These are phyloP conservation scores for Ophion slaviceki DNA, from an alignment of 2,888 invertebrate genomes.

Conservation along the genomic window DNA sequence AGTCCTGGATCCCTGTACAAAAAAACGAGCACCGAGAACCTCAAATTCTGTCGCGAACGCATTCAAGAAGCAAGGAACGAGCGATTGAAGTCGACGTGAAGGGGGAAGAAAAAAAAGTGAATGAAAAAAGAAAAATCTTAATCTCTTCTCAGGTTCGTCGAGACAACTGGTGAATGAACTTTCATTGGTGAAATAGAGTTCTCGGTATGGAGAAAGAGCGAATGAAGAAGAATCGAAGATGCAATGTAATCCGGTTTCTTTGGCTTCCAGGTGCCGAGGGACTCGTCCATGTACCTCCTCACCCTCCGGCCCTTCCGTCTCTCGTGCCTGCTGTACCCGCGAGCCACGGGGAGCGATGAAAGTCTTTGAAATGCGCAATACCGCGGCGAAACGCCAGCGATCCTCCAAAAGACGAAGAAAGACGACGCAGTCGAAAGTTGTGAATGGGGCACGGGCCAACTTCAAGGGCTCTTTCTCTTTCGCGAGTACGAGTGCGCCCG, in stretches of 20 bases:
- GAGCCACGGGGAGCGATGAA: slow-evolving; percentile 23
- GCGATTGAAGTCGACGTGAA: not conserved
- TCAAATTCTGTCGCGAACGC: no score
- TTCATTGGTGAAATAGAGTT: slow-evolving; percentile 36
- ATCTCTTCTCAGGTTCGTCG: not conserved
- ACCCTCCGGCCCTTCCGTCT: slow-evolving; percentile 21
- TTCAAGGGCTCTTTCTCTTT: slow-evolving; percentile 3
- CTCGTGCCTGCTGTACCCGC: not conserved
- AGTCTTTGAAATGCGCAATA: slow-evolving; percentile 40
- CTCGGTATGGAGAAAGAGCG: slow-evolving; percentile 35
- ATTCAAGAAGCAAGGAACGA: no score
- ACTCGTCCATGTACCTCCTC: slow-evolving; percentile 29
- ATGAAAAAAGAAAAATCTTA: not conserved
- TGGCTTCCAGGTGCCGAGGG: slow-evolving; percentile 44
- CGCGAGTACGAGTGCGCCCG: not conserved
- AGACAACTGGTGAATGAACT: slow-evolving; percentile 61
- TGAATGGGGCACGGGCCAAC: slow-evolving; percentile 44
- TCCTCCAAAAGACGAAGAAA: slow-evolving; percentile 9
- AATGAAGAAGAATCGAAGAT: slow-evolving; percentile 54
- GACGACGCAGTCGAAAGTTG: slow-evolving; percentile 46
- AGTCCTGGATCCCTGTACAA: no score
- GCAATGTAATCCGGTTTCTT: slow-evolving; percentile 58
- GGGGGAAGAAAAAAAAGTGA: slow-evolving; percentile 10
- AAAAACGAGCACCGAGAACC: not conserved
- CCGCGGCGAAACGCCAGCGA: slow-evolving; percentile 20